These are phyloP conservation scores for Mercenaria mercenaria DNA, from an alignment of 1,140 invertebrate genomes.

Conservation along the genomic window DNA sequence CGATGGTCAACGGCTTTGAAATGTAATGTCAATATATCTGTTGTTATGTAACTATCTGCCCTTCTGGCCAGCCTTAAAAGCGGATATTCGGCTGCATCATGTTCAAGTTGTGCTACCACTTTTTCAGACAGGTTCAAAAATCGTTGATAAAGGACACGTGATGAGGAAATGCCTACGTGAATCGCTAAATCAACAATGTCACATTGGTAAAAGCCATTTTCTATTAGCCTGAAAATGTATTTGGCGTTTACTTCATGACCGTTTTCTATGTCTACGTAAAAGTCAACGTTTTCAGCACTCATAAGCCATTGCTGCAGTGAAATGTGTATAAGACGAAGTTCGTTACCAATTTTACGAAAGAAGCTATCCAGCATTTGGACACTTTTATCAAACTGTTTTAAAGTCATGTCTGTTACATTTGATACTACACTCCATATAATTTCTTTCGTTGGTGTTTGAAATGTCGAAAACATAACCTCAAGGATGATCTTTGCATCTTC, in stretches of 20 bases:
- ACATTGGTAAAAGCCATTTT: neutral
- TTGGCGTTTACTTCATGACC: constrained; percentile 13
- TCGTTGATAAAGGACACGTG: neutral
- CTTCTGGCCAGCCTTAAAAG: neutral
- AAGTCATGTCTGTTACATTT: neutral
- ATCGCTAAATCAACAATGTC: neutral
- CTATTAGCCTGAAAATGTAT: neutral
- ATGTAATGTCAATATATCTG: neutral
- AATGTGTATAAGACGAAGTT: neutral
- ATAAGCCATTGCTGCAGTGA: neutral
- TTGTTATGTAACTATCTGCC: neutral
- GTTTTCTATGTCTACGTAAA: neutral
- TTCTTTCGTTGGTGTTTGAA: neutral
- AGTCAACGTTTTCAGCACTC: neutral
- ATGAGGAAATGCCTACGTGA: neutral
- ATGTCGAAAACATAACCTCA: constrained; percentile 5
- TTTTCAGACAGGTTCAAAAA: neutral
- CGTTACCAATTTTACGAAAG: neutral
- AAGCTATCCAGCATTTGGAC: neutral
- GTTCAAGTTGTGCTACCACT: neutral
- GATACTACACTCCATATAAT: neutral
- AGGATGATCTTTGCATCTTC: neutral
- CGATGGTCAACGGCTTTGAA: neutral
- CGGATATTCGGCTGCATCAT: neutral
- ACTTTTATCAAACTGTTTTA: neutral